Evolutionary conservation across 1,140 invertebrate species (phyloP), one percentile per base, ranked within the genome.

Genomic region (Leguminivora glycinivorella): DNA sequence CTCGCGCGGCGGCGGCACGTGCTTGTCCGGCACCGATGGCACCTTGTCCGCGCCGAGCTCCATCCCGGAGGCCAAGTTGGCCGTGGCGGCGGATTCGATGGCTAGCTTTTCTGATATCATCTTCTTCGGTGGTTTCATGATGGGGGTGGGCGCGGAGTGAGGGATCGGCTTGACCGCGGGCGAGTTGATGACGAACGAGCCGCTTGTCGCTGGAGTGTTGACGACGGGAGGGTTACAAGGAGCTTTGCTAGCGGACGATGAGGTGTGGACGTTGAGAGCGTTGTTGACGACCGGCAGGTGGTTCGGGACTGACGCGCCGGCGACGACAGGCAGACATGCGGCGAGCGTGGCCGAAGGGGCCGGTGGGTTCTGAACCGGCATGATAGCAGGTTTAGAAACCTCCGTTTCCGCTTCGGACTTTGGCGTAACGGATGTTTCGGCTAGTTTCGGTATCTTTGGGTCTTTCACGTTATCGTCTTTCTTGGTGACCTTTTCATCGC

Each of bases 401-500:
- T 73, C 63, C 5, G 75, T 68, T 7, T 83, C 80, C 14, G 72
- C 69, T 38, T 80, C 79, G n/a, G 31, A 26, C 22, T 75, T 70
- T 5, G 67, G 17, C 17, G 74, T 68, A 2, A 40, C 63, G 0
- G 74, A 34, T 0, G 72, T 40, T 68, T 88, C 89, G 10, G 77
- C 67, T 2, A 84, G 68, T 72, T 83, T 88, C 0, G 82, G 80
- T 52, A 84, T 67, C 76, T 92, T 92, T 5, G 79, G 72, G 34
- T 88, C 84, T 47, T 72, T 83, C 10, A 56, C 69, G 0, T 24
- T 68, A 4, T 90, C 79, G 14, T 89, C 82, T 73, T 77, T 85
- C 63, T 77, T 80, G 19, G 71, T 69, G 9, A 75, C 26, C 76
- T 94, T 94, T 31, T 95, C 94, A 31, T 94, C 93, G 12, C 86